Conservation (phyloP, 2,888 invertebrate genomes). For the Lathronympha strigana region DNA sequence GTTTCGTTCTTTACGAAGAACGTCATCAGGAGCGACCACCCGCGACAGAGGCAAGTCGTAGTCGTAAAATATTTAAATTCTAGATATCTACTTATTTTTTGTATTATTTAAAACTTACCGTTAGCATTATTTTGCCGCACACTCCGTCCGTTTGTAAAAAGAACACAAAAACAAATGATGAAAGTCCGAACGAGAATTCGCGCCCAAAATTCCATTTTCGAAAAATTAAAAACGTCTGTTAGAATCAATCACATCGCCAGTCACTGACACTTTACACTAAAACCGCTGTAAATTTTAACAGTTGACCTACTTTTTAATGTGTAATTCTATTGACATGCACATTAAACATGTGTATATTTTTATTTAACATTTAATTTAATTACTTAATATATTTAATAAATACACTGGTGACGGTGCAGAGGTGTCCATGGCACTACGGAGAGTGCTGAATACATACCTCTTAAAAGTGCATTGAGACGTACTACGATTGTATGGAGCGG, state of each 20-base stretch:
- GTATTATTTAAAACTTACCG: constrained; percentile 32
- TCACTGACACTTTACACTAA: not conserved
- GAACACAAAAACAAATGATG: constrained; percentile 41
- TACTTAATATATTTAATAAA: constrained; percentile 25
- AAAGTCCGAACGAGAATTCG: constrained; percentile 32
- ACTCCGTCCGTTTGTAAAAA: constrained; percentile 43
- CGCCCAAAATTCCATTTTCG: constrained; percentile 42
- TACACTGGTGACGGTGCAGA: constrained; percentile 50
- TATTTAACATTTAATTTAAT: not conserved
- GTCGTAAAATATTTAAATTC: no score
- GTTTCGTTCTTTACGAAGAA: no score
- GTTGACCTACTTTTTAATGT: not conserved
- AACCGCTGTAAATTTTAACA: not conserved
- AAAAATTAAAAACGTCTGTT: constrained; percentile 17
- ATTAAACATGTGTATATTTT: not conserved
- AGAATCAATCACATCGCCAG: constrained; percentile 23
- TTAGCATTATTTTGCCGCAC: constrained; percentile 38
- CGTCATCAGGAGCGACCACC: no score
- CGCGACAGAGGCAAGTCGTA: no score
- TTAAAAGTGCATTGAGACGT: constrained; percentile 68
- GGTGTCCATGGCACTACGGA: constrained; percentile 60
- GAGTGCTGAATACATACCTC: constrained; percentile 63
- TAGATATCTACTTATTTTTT: no score
- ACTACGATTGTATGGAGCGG: constrained; percentile 62
- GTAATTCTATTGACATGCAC: not conserved